Conservation (phyloP, 2,888 invertebrate species). For the Drosophila sordidapex region DNA sequence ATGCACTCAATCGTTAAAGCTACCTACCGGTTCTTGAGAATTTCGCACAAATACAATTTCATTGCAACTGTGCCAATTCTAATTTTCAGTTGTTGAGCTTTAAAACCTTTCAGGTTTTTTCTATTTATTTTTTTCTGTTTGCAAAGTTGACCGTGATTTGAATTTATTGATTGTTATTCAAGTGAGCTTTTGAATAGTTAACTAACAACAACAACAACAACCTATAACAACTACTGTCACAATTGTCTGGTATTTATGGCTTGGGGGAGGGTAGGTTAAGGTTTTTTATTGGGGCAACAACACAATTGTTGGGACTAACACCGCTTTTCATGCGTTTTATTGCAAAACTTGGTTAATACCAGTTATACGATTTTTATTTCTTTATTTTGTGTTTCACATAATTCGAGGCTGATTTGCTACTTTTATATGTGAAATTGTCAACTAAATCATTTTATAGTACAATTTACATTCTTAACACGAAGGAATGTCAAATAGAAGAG, state of each 20-base stretch:
- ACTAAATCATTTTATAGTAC: neutral
- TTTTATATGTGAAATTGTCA: neutral
- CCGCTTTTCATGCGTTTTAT: slow-evolving; percentile 44
- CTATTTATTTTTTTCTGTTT: neutral
- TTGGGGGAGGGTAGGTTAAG: neutral
- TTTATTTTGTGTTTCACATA: slow-evolving; percentile 14
- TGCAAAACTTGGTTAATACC: slow-evolving; percentile 56
- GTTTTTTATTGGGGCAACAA: neutral
- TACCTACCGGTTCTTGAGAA: slow-evolving; percentile 14
- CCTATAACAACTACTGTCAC: slow-evolving; percentile 1
- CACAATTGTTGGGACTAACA: slow-evolving; percentile 32
- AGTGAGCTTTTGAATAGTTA: slow-evolving; percentile 18
- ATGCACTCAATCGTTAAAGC: neutral
- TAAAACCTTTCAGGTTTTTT: slow-evolving; percentile 1
- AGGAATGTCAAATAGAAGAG: neutral
- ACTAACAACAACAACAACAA: slow-evolving; percentile 21
- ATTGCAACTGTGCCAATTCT: slow-evolving; percentile 27
- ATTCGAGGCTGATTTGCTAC: slow-evolving; percentile 8
- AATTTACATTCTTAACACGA: neutral
- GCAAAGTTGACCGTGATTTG: slow-evolving; percentile 34
- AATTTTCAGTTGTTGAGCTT: slow-evolving; percentile 22
- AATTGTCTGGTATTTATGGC: slow-evolving; percentile 7
- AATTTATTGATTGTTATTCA: slow-evolving; percentile 26
- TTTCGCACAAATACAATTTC: slow-evolving; percentile 4
- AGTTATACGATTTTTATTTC: neutral